Percentiles rank a stretch among this genome's conserved stretches.
Evolutionary conservation across 2,113 vertebrate species (phyloP).

Genomic region (Alexandromys fortis): DNA sequence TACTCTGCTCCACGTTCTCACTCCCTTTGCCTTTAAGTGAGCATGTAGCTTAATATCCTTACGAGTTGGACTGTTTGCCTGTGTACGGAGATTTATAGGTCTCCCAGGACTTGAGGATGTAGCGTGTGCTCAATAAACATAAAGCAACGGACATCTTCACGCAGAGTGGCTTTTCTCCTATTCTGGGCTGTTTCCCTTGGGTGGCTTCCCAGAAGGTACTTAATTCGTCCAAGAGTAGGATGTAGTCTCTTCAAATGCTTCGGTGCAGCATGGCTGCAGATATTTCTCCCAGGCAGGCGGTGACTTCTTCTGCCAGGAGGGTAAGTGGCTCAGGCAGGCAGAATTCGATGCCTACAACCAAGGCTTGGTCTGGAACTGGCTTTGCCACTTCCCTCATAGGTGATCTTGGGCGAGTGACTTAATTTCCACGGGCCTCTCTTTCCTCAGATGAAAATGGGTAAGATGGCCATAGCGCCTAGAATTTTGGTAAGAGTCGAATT

Average conservation of each 20-base stretch:
- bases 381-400: too few species aligned
- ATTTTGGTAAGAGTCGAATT: neutral
- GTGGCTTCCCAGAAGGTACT: neutral
- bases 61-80: neutral
- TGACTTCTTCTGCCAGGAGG: accelerated
- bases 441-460: neutral
- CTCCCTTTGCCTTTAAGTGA: neutral
- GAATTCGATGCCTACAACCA: neutral
- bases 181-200: neutral
- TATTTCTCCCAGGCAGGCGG: neutral
- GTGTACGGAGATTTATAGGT: neutral
- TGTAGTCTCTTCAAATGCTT: neutral
- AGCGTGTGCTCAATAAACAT: neutral
- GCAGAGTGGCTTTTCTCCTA: neutral
- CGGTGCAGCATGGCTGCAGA: neutral
- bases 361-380: neutral
- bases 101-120: neutral
- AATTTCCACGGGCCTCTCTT: neutral
- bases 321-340: neutral
- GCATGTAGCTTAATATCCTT: neutral
- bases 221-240: neutral
- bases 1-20: neutral
- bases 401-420: neutral
- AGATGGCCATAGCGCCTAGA: too few species aligned
- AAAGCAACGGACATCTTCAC: neutral